phyloP scores from a whole-genome alignment of 2,888 invertebrate species.

The Formica aserva region DNA sequence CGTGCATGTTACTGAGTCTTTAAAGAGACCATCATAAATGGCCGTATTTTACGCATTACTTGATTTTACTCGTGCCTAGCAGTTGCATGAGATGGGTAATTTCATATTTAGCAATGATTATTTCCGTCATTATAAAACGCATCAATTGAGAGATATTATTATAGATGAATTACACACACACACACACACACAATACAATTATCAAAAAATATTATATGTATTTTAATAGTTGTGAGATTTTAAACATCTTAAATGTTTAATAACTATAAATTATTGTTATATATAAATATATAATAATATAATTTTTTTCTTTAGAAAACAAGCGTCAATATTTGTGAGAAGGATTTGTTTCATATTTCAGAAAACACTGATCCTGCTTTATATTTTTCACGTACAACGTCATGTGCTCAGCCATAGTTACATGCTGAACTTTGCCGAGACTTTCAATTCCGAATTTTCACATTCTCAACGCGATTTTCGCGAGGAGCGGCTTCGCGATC shows the following conservation, averaged over 20 bases:
- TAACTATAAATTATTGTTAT: background rate
- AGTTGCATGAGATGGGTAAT: background rate
- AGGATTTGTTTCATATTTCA: constrained; percentile 1
- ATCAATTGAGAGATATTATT: background rate
- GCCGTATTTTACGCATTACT: background rate
- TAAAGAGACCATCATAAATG: background rate
- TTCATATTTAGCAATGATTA: constrained; percentile 1
- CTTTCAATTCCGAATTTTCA: constrained; percentile 34
- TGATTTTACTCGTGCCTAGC: background rate
- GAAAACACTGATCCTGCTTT: background rate
- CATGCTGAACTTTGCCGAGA: background rate
- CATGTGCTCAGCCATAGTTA: background rate
- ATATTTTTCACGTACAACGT: background rate
- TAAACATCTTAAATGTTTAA: background rate
- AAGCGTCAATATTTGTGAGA: background rate
- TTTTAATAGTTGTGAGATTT: background rate
- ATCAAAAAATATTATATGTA: background rate
- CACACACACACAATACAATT: background rate
- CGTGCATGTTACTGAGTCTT: constrained; percentile 8
- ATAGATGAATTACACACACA: background rate
- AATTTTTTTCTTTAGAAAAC: background rate
- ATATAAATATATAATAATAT: background rate
- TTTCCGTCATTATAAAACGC: background rate
- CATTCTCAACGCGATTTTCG: constrained; percentile 25
- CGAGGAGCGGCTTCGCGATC: background rate